Evolutionary conservation across 2,113 vertebrate genomes (phyloP), one percentile per base, ranked within the genome.

Genomic region (Elephas maximus): DNA sequence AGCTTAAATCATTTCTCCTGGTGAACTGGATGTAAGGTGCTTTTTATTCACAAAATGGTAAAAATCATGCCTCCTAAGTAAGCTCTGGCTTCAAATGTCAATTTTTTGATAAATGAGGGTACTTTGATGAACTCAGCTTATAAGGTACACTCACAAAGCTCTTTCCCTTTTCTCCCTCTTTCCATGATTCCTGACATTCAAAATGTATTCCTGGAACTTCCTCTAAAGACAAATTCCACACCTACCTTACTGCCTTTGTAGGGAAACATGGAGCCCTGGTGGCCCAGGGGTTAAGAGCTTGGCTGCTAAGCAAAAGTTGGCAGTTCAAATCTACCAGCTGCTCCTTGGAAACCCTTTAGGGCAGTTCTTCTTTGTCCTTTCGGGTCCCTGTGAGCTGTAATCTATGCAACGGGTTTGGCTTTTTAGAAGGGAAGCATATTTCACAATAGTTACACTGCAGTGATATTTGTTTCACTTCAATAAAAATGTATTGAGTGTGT

Each of bases 401-500:
- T 57, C 53, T 57, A 57, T 12, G 53, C 53, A 57, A 17, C 15
- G 53, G 53, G 53, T 57, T 57, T 57, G 53, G 53, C 53, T 57
- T 57, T 57, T 57, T 57, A 14, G 15, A n/a, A 95, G 91, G 96
- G 60, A 89, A 95, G 91, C 51, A 69, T 83, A 95, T 97, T 96
- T 97, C 96, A 95, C 88, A 96, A 95, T 60, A 90, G 80, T 84
- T 95, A 89, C 62, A 96, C 80, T 90, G 78, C 30, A 65, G 62
- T 76, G 84, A 71, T 97, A 95, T 96, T 97, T 93, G 84, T 93
- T 93, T 92, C 67, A 69, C n/a, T 93, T 96, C 84, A 96, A 92
- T 73, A 97, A 81, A 96, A 97, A 92, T 97, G 96, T 97, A 96
- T 88, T 92, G 96, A 87, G 69, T 97, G 92, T 93, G 91, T 97